These are phyloP conservation scores for Oncorhynchus masou DNA, from an alignment of 2,113 vertebrate species.

Conservation along the genomic window DNA sequence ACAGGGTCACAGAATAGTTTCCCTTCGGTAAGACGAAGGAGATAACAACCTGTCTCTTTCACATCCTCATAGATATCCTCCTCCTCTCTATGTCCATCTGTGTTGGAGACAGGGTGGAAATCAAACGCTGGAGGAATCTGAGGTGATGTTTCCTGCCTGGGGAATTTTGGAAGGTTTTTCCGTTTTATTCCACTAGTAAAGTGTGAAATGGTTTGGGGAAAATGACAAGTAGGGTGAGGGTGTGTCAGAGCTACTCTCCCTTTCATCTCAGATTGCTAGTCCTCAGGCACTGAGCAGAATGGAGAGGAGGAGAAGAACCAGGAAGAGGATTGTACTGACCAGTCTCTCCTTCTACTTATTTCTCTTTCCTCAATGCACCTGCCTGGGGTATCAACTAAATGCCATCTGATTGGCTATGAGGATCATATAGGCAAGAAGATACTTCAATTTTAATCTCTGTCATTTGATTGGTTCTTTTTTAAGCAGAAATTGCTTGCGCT, in stretches of 20 bases:
- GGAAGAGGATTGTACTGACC: not conserved
- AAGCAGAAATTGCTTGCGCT: too few species aligned
- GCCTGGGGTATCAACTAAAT: not conserved
- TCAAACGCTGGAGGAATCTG: constrained; percentile 60
- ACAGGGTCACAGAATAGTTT: constrained; percentile 39
- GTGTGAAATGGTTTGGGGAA: constrained; percentile 59
- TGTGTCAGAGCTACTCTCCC: constrained; percentile 39
- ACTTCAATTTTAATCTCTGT: not conserved
- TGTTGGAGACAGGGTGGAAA: constrained; percentile 47
- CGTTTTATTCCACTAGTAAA: constrained; percentile 63
- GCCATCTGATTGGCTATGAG: constrained; percentile 9
- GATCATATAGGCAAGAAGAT: not conserved
- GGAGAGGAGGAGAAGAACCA: not conserved
- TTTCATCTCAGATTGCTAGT: constrained; percentile 65
- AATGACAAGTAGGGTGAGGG: constrained; percentile 59
- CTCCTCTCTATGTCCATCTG: not conserved
- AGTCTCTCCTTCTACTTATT: not conserved
- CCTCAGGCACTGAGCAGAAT: constrained; percentile 54
- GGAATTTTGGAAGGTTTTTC: constrained; percentile 49
- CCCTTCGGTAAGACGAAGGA: constrained; percentile 26
- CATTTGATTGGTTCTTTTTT: not conserved
- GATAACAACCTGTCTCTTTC: constrained; percentile 41
- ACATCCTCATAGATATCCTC: not conserved
- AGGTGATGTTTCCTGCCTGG: constrained; percentile 68
- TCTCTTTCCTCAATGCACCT: not conserved